Percentiles rank a stretch among this genome's conserved stretches.
Conservation (phyloP, 2,888 invertebrate genomes). For the Arctia plantaginis region DNA sequence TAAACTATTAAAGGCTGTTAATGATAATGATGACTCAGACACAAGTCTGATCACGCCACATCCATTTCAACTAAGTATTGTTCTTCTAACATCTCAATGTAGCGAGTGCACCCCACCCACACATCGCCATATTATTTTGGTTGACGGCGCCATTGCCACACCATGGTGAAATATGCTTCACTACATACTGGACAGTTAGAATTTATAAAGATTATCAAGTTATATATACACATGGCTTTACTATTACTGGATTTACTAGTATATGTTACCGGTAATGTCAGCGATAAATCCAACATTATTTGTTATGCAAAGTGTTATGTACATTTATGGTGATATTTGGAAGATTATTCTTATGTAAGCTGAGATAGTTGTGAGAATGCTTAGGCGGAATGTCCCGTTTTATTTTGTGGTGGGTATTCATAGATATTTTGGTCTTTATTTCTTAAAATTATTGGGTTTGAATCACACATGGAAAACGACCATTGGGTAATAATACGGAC, state of each 20-base stretch:
- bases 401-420: not conserved
- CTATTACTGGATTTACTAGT: constrained; percentile 38
- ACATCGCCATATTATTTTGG: constrained; percentile 72
- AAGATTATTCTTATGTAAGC: constrained; percentile 17
- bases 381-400: constrained; percentile 13
- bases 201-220: constrained; percentile 50
- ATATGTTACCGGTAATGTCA: constrained; percentile 37
- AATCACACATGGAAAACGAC: not conserved
- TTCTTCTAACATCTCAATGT: constrained; percentile 32
- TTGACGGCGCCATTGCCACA: constrained; percentile 74
- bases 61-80: constrained; percentile 8
- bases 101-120: constrained; percentile 79
- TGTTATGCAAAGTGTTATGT: constrained; percentile 37
- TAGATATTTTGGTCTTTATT: constrained; percentile 3
- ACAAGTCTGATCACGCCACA: not conserved
- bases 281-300: constrained; percentile 42
- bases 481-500: too few relatives aligned
- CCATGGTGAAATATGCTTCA: constrained; percentile 70
- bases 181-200: constrained; percentile 41
- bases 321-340: constrained; percentile 13
- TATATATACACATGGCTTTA: constrained; percentile 20
- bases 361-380: constrained; percentile 11
- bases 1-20: too few relatives aligned
- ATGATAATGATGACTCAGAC: too few relatives aligned
- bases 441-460: not conserved